A percentile compares a stretch with the other conserved stretches of the same genome.
phyloP scores from a whole-genome alignment of 2,888 invertebrate genomes.

The Drosophila paracracens region DNA sequence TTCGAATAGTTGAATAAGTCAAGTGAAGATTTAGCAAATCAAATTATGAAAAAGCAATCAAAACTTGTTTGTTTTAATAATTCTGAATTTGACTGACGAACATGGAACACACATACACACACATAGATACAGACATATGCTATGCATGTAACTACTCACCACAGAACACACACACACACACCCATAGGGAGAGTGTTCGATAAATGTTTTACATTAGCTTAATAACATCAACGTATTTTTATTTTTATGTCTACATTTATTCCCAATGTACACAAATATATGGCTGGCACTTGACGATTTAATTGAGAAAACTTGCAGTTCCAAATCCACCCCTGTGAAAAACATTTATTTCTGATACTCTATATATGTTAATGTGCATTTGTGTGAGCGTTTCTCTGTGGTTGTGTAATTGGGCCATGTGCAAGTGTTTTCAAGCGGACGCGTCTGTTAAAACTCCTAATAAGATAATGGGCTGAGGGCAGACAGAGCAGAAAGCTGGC shows the following conservation, averaged over 20 bases:
- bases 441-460: constrained; percentile 30
- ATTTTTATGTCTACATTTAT: constrained; percentile 10
- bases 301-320: constrained; percentile 58
- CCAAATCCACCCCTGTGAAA: constrained; percentile 19
- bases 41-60: background rate
- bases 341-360: constrained; percentile 26
- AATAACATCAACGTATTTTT: constrained; percentile 15
- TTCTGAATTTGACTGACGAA: background rate
- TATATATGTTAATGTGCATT: background rate
- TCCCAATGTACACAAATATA: constrained; percentile 31
- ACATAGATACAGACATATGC: background rate
- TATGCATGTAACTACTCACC: background rate
- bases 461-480: constrained; percentile 27
- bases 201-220: constrained; percentile 54
- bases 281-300: constrained; percentile 68
- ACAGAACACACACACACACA: background rate
- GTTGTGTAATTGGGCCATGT: constrained; percentile 55
- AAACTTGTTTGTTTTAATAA: background rate
- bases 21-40: background rate
- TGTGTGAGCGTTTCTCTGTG: constrained; percentile 3
- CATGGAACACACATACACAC: background rate
- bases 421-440: constrained; percentile 47
- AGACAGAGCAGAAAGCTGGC: constrained; percentile 1
- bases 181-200: background rate
- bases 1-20: background rate